These are phyloP conservation scores for Agonum fuliginosum DNA, from an alignment of 2,888 invertebrate genomes.

Conservation along the genomic window DNA sequence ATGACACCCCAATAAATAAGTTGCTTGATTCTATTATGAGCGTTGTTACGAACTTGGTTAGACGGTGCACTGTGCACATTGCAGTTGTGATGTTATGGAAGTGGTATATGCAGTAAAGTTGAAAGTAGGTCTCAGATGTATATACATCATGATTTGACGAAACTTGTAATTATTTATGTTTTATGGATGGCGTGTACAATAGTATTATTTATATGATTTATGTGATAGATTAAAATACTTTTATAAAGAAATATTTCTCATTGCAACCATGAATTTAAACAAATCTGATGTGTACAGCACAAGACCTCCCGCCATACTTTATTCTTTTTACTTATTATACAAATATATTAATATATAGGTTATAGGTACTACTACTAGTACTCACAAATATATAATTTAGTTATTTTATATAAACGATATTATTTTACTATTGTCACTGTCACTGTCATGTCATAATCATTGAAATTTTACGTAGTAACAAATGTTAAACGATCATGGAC, in stretches of 20 bases:
- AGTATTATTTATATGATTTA: background rate
- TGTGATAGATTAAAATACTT: background rate
- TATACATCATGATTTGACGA: constrained; percentile 6
- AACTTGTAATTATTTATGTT: constrained; percentile 15
- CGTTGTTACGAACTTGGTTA: too few species aligned
- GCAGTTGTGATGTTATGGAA: constrained; percentile 59
- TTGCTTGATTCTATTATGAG: constrained; percentile 71
- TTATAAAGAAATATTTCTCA: background rate
- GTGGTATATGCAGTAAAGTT: constrained; percentile 63
- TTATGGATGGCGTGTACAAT: constrained; percentile 4
- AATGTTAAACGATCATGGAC: too few species aligned
- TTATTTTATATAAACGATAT: too few species aligned
- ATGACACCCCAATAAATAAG: constrained; percentile 71
- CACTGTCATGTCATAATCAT: too few species aligned
- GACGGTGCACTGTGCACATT: background rate
- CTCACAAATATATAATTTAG: too few species aligned
- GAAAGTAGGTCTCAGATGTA: background rate
- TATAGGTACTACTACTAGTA: too few species aligned
- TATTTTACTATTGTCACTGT: too few species aligned
- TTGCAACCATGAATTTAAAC: too few species aligned
- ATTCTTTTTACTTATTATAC: too few species aligned
- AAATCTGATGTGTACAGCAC: too few species aligned
- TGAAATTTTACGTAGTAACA: too few species aligned
- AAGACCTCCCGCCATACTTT: background rate
- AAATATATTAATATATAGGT: too few species aligned